Evolutionary conservation across 2,113 vertebrate species (phyloP), one percentile per base, ranked within the genome.

Genomic region (Gallinago media): DNA sequence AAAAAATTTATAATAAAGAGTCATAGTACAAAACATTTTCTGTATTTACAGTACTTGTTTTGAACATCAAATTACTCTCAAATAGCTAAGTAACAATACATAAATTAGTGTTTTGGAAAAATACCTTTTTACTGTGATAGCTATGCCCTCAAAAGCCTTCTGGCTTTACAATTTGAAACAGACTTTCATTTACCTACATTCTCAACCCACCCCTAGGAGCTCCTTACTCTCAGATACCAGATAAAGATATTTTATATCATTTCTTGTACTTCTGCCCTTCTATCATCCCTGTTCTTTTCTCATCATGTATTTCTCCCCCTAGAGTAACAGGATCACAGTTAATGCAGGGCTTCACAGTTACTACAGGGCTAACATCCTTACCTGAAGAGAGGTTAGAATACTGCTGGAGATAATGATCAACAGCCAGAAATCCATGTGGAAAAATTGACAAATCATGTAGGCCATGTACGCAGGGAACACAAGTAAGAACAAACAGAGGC

Each of bases 351-450:
- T 73, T 74, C 80, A 74, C 65, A 38, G 44, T 31, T 59, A 58
- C 61, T 10, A 92, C 25, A 46, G 55, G 63, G 52, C 40, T 63
- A 87, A 42, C 59, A 13, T 22, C 70, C 94, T 94, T 97, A 99
- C 99, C 99, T 99, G 99, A 93, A 99, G 98, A 44, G 99, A 99
- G 44, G 99, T 99, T 83, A 99, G 98, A 95, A 99, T 99, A 96
- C 99, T 99, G 94, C 99, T 99, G 65, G 99, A 99, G 96, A 99
- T 99, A 96, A 99, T 99, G 96, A 99, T 99, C 88, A 99, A 98
- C 61, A 99, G 98, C 99, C 99, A 99, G 97, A 99, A 99, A 96
- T 99, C 99, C 99, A 99, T 99, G 98, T 99, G 99, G 98, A 99
- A 99, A 98, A 99, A 99, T 82, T 99, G 99, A 97, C 99, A 99